These are phyloP conservation scores for Nyctereutes procyonoides DNA, from an alignment of 2,113 vertebrate species.

Conservation along the genomic window DNA sequence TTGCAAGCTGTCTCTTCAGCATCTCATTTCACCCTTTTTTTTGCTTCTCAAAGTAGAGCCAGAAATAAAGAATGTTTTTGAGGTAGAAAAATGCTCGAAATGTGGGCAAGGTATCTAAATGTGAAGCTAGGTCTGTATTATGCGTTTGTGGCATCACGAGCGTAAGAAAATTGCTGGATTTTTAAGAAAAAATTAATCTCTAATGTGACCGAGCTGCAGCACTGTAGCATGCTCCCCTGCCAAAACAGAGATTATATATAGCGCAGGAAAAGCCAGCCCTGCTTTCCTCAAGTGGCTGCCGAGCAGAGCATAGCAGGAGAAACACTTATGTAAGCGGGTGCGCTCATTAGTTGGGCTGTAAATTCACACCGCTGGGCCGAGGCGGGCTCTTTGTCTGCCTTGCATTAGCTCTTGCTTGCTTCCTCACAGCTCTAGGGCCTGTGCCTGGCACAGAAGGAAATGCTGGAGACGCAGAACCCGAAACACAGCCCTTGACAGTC, in stretches of 20 bases:
- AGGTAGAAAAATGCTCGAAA: constrained; percentile 48
- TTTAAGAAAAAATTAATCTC: constrained; percentile 18
- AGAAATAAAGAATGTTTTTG: constrained; percentile 34
- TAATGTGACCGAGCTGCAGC: background rate
- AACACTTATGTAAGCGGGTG: constrained; percentile 56
- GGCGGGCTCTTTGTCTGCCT: background rate
- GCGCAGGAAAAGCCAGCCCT: constrained; percentile 21
- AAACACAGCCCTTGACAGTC: background rate
- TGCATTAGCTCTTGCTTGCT: background rate
- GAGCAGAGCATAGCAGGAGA: background rate
- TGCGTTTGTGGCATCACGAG: background rate
- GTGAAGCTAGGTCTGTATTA: background rate
- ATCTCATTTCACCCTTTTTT: background rate
- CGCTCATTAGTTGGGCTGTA: constrained; percentile 17
- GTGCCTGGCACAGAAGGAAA: background rate
- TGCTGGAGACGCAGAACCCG: background rate
- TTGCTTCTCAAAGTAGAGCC: constrained; percentile 49
- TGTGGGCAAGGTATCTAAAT: constrained; percentile 16
- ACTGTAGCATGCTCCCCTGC: background rate
- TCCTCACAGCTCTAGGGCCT: background rate
- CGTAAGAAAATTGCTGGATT: constrained; percentile 12
- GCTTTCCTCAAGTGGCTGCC: background rate
- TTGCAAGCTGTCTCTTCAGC: background rate
- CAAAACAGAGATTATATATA: constrained; percentile 40
- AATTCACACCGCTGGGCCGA: constrained; percentile 7